phyloP scores from a whole-genome alignment of 2,797 vertebrate genomes.

The Meda fulgida region DNA sequence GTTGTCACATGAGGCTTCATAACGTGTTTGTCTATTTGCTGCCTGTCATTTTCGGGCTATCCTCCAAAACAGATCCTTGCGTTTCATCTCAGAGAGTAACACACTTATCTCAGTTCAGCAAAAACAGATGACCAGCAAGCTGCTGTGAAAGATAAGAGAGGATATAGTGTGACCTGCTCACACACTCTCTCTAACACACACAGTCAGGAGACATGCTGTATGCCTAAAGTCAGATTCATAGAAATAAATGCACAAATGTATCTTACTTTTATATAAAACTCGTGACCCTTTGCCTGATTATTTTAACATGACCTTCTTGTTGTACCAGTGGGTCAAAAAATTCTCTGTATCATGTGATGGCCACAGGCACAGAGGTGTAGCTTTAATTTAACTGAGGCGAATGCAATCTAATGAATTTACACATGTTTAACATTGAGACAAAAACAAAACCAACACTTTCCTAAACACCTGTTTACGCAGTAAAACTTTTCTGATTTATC shows the following conservation, averaged over 20 bases:
- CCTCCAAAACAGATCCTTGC: conserved; percentile 21
- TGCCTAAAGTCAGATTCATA: background rate
- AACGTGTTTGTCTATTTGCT: conserved; percentile 20
- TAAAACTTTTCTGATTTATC: background rate
- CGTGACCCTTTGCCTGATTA: background rate
- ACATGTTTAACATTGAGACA: too few relatives aligned
- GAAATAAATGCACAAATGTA: background rate
- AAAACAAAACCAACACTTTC: background rate
- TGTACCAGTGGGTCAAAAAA: conserved; percentile 2
- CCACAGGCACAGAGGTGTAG: background rate
- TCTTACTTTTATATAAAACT: conserved; percentile 1
- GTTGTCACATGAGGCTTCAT: background rate
- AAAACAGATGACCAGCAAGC: conserved; percentile 50
- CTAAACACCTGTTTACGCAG: background rate
- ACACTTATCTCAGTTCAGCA: conserved; percentile 57
- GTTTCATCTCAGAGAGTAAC: conserved; percentile 21
- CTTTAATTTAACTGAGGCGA: background rate
- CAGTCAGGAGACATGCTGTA: background rate
- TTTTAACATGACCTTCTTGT: background rate
- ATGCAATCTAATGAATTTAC: background rate
- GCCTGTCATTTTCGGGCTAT: background rate
- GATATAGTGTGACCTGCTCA: conserved; percentile 13
- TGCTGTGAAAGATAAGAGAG: conserved; percentile 53
- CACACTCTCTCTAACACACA: background rate
- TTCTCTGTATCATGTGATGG: background rate